These are phyloP conservation scores for Dasysyrphus tricinctus DNA, from an alignment of 2,888 invertebrate species.

Conservation along the genomic window DNA sequence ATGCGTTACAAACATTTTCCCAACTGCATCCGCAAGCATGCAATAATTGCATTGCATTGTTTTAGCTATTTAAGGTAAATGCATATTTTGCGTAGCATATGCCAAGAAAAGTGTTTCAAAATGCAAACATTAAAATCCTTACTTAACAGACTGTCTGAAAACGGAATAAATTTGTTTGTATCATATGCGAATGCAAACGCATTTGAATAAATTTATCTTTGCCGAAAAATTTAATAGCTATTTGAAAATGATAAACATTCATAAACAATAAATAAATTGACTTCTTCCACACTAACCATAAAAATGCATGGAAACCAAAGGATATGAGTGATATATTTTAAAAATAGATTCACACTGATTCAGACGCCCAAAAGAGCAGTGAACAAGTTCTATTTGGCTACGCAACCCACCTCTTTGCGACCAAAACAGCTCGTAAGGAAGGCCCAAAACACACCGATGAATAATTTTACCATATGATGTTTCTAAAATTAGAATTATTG, in stretches of 20 bases:
- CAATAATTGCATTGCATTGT: too few relatives aligned
- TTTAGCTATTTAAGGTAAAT: too few relatives aligned
- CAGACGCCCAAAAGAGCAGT: slow-evolving; percentile 31
- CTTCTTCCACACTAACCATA: not conserved
- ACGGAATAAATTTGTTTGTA: too few relatives aligned
- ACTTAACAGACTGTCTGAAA: too few relatives aligned
- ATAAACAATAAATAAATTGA: slow-evolving; percentile 20
- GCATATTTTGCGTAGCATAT: too few relatives aligned
- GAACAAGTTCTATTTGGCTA: slow-evolving; percentile 28
- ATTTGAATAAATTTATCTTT: not conserved
- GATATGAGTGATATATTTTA: slow-evolving; percentile 63
- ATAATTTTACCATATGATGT: slow-evolving; percentile 71
- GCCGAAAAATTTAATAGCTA: not conserved
- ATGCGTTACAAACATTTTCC: too few relatives aligned
- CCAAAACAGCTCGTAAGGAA: slow-evolving; percentile 43
- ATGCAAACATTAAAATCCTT: too few relatives aligned
- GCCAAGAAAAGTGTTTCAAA: too few relatives aligned
- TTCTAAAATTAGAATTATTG: slow-evolving; percentile 67
- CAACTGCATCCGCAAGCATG: too few relatives aligned
- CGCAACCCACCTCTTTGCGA: slow-evolving; percentile 30
- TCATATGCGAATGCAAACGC: not conserved
- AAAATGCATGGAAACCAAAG: slow-evolving; percentile 45
- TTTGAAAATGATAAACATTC: not conserved
- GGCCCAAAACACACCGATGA: slow-evolving; percentile 62
- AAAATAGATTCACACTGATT: slow-evolving; percentile 54